Percentiles rank a stretch among this genome's conserved stretches.
phyloP scores from a whole-genome alignment of 2,888 invertebrate genomes.

The Eupithecia centaureata region DNA sequence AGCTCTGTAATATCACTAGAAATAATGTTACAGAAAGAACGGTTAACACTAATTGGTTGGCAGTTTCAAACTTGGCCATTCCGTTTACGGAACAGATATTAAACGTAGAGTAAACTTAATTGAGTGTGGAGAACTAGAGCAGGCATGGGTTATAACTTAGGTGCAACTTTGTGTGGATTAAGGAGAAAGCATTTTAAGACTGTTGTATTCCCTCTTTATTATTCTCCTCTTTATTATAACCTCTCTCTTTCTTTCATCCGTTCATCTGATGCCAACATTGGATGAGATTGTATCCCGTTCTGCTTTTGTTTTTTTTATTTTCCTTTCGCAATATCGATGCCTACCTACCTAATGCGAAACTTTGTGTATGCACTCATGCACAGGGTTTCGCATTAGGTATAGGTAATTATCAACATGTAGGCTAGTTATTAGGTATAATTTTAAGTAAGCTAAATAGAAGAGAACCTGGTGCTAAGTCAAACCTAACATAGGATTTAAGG shows the following conservation, averaged over 20 bases:
- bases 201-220: no score
- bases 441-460: no score
- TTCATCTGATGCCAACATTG: not conserved
- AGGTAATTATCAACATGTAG: no score
- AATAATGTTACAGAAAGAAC: not conserved
- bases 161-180: not conserved
- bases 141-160: not conserved
- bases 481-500: no score
- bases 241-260: not conserved
- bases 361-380: no score
- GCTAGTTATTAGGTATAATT: no score
- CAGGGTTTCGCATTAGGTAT: no score
- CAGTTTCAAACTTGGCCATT: not conserved
- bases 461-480: no score
- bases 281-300: not conserved
- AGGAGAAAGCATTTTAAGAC: not conserved
- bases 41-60: not conserved
- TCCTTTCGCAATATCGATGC: no score
- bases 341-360: no score
- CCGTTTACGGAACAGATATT: conserved; percentile 3
- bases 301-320: not conserved
- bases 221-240: no score
- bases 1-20: not conserved
- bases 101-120: conserved; percentile 6
- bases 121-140: not conserved